Evolutionary conservation across 2,797 vertebrate species (phyloP).

Genomic region (Thamnophis elegans): DNA sequence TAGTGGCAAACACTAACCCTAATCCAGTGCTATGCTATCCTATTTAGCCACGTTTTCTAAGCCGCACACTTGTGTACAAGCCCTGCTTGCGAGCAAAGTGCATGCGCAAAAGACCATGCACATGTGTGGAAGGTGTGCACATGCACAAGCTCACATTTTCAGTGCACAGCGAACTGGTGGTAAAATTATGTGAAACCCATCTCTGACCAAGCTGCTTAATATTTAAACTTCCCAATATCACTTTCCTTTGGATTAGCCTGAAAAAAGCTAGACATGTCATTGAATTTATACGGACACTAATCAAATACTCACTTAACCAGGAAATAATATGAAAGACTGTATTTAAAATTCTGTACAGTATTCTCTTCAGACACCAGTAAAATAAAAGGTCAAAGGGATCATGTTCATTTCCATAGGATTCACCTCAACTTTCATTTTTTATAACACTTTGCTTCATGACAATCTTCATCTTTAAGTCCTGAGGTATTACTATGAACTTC

Average conservation of each 20-base stretch:
- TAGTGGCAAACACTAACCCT: no score
- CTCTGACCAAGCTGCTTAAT: constrained; percentile 40
- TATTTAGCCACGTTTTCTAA: no score
- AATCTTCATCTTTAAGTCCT: constrained; percentile 23
- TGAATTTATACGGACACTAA: constrained; percentile 36
- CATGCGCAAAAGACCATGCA: no score
- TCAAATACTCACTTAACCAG: constrained; percentile 52
- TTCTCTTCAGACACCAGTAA: constrained; percentile 13
- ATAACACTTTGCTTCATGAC: fast-evolving
- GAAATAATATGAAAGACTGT: constrained; percentile 39
- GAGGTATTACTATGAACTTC: not conserved
- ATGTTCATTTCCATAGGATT: constrained; percentile 18
- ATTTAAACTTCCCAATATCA: constrained; percentile 53
- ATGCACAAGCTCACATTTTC: no score
- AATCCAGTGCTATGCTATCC: no score
- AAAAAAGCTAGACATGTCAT: constrained; percentile 46
- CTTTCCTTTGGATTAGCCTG: constrained; percentile 47
- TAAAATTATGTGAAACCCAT: no score
- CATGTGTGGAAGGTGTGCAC: no score
- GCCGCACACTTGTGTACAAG: no score
- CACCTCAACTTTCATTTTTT: not conserved
- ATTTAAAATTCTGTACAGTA: constrained; percentile 3
- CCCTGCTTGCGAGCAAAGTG: no score
- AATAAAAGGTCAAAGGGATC: constrained; percentile 23
- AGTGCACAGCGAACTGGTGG: no score